phyloP scores from a whole-genome alignment of 2,797 vertebrate species.

The Adelosebastes latens region DNA sequence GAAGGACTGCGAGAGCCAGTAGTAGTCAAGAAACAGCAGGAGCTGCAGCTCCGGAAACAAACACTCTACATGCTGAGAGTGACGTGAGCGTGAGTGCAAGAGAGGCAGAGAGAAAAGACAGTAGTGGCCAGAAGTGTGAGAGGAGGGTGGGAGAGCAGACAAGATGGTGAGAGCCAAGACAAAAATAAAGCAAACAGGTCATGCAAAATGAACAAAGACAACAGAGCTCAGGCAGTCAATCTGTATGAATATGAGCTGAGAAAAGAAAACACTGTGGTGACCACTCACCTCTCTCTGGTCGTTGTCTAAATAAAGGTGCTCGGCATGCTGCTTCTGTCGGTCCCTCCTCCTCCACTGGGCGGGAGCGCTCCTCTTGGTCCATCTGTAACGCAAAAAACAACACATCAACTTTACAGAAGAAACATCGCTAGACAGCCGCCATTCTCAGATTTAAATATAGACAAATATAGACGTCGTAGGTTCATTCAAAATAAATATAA shows the following conservation, averaged over 20 bases:
- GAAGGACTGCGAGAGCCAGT: constrained; percentile 91
- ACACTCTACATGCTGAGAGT: constrained; percentile 88
- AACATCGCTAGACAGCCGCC: not conserved
- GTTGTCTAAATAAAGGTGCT: constrained; percentile 96
- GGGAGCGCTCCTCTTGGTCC: constrained; percentile 97
- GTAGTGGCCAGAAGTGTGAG: constrained; percentile 35
- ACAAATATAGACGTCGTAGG: not conserved
- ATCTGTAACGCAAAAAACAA: constrained; percentile 78
- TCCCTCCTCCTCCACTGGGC: constrained; percentile 97
- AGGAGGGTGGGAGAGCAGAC: constrained; percentile 35
- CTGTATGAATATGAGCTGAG: constrained; percentile 13
- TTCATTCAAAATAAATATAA: not conserved
- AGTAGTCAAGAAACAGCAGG: constrained; percentile 91
- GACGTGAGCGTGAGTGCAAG: constrained; percentile 47
- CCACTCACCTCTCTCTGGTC: constrained; percentile 95
- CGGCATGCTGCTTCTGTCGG: constrained; percentile 96
- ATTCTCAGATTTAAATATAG: not conserved
- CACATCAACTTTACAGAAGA: not conserved
- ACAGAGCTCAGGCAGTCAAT: constrained; percentile 19
- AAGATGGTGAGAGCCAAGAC: constrained; percentile 27
- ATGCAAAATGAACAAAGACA: constrained; percentile 53
- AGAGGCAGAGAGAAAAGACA: constrained; percentile 53
- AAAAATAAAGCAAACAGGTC: constrained; percentile 52
- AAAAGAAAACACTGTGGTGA: not conserved
- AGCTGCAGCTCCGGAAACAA: constrained; percentile 89